A percentile compares a stretch with the other conserved stretches of the same genome.
Conservation (phyloP, 2,797 vertebrate species). For the Luscinia megarhynchos region DNA sequence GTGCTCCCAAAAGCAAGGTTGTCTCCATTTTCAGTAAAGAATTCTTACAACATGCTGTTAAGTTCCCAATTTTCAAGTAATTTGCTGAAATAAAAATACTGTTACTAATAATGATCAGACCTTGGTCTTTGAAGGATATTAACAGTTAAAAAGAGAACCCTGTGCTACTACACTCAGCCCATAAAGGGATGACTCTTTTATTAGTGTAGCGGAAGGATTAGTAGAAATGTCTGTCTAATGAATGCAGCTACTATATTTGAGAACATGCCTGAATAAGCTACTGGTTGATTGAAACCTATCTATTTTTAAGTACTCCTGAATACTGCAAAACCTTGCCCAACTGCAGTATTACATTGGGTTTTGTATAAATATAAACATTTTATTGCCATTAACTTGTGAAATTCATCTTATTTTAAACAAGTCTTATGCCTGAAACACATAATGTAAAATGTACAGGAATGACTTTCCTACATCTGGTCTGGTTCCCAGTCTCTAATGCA, state of each 20-base stretch:
- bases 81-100: conserved; percentile 39
- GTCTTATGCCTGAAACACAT: neutral
- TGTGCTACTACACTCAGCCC: conserved; percentile 42
- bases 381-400: neutral
- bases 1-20: neutral
- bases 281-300: conserved; percentile 67
- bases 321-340: conserved; percentile 30
- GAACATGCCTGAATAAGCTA: conserved; percentile 72
- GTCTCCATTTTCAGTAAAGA: conserved; percentile 25
- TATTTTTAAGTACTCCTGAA: conserved; percentile 75
- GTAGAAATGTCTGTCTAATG: conserved; percentile 75
- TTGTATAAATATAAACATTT: conserved; percentile 3
- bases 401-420: neutral
- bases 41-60: neutral
- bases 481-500: neutral
- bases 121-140: conserved; percentile 25
- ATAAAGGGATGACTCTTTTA: conserved; percentile 70
- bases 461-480: neutral
- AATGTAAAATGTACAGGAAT: neutral
- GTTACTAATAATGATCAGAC: conserved; percentile 36
- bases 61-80: conserved; percentile 22
- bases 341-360: neutral
- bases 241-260: conserved; percentile 77
- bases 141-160: conserved; percentile 46
- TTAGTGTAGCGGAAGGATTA: conserved; percentile 72